Evolutionary conservation across 2,888 invertebrate species (phyloP).

Genomic region (Celastrina argiolus): DNA sequence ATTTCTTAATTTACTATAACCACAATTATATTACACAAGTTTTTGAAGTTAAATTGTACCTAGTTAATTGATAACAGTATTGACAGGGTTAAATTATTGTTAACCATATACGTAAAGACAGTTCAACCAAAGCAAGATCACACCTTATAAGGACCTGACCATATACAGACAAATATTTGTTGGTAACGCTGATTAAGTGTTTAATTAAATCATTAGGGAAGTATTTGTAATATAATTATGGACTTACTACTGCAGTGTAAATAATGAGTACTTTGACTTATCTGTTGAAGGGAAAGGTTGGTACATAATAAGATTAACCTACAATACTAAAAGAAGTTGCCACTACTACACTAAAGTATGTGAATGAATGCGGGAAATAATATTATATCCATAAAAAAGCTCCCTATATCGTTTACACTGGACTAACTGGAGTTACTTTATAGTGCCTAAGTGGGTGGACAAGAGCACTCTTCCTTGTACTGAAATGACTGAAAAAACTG

Average conservation of each 20-base stretch:
- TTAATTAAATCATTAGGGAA: conserved; percentile 10
- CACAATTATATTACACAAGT: no score
- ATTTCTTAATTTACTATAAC: no score
- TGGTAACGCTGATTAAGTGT: conserved; percentile 8
- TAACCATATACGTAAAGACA: conserved; percentile 2
- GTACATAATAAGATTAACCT: background rate
- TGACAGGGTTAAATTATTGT: background rate
- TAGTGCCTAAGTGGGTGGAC: no score
- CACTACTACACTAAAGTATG: no score
- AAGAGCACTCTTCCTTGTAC: no score
- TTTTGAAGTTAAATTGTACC: background rate
- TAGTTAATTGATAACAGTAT: background rate
- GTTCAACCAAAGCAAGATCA: background rate
- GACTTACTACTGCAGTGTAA: background rate
- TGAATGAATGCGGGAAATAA: no score
- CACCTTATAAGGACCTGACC: background rate
- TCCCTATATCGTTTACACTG: no score
- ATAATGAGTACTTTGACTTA: conserved; percentile 3
- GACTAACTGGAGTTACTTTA: no score
- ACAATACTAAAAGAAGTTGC: no score
- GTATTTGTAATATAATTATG: background rate
- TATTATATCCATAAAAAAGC: no score
- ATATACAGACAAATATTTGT: background rate
- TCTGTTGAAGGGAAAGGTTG: background rate
- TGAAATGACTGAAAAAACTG: no score